Evolutionary conservation across 2,888 invertebrate species (phyloP).

Genomic region (Scaptomyza tumidula): DNA sequence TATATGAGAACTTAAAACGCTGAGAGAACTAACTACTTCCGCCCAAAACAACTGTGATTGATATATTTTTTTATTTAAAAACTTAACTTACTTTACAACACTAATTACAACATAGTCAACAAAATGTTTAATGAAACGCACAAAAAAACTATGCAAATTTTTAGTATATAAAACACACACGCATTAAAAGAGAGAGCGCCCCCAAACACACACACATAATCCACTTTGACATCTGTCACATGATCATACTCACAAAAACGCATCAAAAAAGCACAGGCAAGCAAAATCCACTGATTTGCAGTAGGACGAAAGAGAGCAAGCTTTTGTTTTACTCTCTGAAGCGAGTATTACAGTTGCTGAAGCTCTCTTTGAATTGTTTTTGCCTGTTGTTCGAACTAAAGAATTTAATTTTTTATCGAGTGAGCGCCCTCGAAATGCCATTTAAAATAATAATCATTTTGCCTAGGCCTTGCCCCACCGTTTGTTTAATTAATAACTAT

Average conservation of each 20-base stretch:
- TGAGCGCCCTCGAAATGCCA: slow-evolving; percentile 58
- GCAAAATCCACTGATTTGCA: slow-evolving; percentile 24
- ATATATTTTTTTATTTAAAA: slow-evolving; percentile 65
- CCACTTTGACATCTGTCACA: slow-evolving; percentile 16
- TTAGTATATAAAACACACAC: slow-evolving; percentile 52
- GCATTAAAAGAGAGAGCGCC: slow-evolving; percentile 45
- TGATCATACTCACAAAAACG: slow-evolving; percentile 35
- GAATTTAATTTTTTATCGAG: slow-evolving; percentile 51
- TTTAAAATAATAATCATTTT: slow-evolving; percentile 49
- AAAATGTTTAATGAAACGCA: slow-evolving; percentile 39
- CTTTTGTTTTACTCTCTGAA: background rate
- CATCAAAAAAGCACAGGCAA: slow-evolving; percentile 11
- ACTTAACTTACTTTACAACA: slow-evolving; percentile 58
- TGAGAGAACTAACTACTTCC: slow-evolving; percentile 77
- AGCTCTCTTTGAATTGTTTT: background rate
- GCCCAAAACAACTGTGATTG: slow-evolving; percentile 84
- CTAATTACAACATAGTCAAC: slow-evolving; percentile 60
- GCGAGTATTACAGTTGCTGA: background rate
- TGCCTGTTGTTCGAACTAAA: slow-evolving; percentile 38
- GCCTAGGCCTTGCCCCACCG: slow-evolving; percentile 83
- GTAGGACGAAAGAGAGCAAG: slow-evolving; percentile 19
- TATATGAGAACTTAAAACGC: slow-evolving; percentile 30
- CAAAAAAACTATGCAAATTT: slow-evolving; percentile 75
- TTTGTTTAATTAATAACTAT: slow-evolving; percentile 52
- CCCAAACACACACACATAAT: slow-evolving; percentile 25